A percentile compares a stretch with the other conserved stretches of the same genome.
phyloP scores from a whole-genome alignment of 2,888 invertebrate species.

The Nebria salina region DNA sequence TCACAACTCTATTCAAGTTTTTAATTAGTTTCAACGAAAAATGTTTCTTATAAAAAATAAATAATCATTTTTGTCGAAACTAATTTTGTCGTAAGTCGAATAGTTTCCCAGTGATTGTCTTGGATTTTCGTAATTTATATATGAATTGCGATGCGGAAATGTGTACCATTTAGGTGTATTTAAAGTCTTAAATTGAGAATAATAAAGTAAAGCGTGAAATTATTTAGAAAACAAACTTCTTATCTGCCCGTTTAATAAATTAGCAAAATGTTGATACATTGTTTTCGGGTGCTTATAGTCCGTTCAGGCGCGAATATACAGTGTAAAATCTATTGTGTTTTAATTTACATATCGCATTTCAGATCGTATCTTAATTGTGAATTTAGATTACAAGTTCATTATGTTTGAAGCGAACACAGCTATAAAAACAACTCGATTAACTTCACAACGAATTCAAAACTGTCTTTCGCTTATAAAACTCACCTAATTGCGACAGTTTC shows the following conservation, averaged over 20 bases:
- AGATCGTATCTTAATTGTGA: conserved; percentile 39
- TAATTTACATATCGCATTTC: conserved; percentile 39
- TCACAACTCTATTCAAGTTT: not conserved
- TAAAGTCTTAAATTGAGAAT: not conserved
- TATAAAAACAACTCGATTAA: not conserved
- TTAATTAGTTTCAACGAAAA: not conserved
- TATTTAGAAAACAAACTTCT: conserved; percentile 31
- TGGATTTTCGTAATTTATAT: not conserved
- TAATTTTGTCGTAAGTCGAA: not conserved
- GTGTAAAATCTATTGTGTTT: conserved; percentile 33
- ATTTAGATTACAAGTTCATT: conserved; percentile 41
- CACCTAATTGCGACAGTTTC: not conserved
- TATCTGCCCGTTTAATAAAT: conserved; percentile 30
- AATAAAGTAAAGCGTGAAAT: conserved; percentile 6
- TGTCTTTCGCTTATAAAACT: not conserved
- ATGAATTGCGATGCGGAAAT: not conserved
- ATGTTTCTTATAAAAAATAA: not conserved
- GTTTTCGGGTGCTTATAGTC: not conserved
- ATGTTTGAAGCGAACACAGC: conserved; percentile 14
- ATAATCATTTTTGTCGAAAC: no score
- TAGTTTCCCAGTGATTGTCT: not conserved
- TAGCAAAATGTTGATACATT: conserved; percentile 25
- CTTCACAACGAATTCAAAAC: not conserved
- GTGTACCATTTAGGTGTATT: not conserved
- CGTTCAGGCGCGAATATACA: not conserved